These are phyloP conservation scores for Lithophane socia DNA, from an alignment of 2,888 invertebrate genomes.

Conservation along the genomic window DNA sequence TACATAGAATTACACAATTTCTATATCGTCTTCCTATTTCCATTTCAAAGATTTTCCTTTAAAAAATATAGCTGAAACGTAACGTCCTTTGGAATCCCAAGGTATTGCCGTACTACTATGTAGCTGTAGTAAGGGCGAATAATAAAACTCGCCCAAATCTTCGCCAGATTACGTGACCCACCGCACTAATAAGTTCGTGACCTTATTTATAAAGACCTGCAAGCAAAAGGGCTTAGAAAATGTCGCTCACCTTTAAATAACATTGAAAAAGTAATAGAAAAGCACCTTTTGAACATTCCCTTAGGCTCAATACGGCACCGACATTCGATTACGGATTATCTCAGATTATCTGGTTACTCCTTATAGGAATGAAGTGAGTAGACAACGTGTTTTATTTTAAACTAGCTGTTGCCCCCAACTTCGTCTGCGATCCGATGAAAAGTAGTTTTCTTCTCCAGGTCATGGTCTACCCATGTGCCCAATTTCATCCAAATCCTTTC, in stretches of 20 bases:
- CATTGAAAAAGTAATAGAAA: slow-evolving; percentile 23
- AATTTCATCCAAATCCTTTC: no score
- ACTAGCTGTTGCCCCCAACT: neutral
- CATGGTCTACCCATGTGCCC: no score
- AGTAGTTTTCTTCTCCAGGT: no score
- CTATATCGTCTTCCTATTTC: neutral
- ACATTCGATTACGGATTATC: slow-evolving; percentile 43
- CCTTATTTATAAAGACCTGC: slow-evolving; percentile 56
- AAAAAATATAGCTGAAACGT: neutral
- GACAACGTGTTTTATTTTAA: neutral
- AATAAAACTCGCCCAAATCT: slow-evolving; percentile 71
- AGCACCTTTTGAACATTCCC: neutral
- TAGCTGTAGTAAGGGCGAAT: slow-evolving; percentile 20
- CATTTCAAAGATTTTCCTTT: neutral
- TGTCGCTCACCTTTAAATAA: slow-evolving; percentile 54
- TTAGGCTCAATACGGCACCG: neutral
- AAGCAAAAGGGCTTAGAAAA: slow-evolving; percentile 51
- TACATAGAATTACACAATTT: neutral
- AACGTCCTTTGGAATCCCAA: neutral
- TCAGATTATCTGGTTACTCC: neutral
- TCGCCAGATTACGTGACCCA: slow-evolving; percentile 68
- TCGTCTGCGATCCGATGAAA: neutral
- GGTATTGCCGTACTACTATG: slow-evolving; percentile 18
- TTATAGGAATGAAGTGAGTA: neutral
- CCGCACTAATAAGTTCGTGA: slow-evolving; percentile 63